These are phyloP conservation scores for Mustela erminea DNA, from an alignment of 2,797 vertebrate species.

Conservation along the genomic window DNA sequence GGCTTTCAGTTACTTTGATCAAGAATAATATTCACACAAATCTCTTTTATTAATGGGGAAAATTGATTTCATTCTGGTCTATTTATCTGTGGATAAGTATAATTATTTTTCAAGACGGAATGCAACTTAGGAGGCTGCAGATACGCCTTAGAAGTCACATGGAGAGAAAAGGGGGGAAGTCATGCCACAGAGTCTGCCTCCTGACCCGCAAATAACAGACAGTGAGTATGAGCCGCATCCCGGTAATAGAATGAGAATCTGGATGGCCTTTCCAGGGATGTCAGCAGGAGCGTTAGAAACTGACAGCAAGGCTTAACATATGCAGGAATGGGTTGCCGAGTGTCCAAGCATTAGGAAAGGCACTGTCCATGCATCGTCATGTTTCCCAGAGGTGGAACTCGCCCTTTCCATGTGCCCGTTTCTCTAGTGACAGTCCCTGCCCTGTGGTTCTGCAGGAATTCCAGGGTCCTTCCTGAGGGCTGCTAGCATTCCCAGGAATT, in stretches of 20 bases:
- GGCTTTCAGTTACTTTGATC: slow-evolving; percentile 49
- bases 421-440: not conserved
- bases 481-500: not conserved
- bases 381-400: not conserved
- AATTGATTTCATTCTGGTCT: slow-evolving; percentile 39
- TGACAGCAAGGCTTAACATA: not conserved
- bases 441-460: not conserved
- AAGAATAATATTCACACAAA: not conserved
- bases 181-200: not conserved
- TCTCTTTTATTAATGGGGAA: slow-evolving; percentile 42
- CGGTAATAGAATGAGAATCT: not conserved
- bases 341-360: not conserved
- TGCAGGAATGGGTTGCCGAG: not conserved
- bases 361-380: fast-evolving
- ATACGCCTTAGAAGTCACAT: not conserved
- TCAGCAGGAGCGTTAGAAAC: slow-evolving; percentile 6
- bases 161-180: not conserved
- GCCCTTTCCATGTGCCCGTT: not conserved
- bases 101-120: not conserved
- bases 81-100: slow-evolving; percentile 3
- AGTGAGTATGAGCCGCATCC: not conserved
- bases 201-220: not conserved
- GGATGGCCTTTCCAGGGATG: not conserved
- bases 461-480: not conserved
- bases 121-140: not conserved